Evolutionary conservation across 2,113 vertebrate genomes (phyloP), one percentile per base, ranked within the genome.

Genomic region (Gasterosteus nipponicus): DNA sequence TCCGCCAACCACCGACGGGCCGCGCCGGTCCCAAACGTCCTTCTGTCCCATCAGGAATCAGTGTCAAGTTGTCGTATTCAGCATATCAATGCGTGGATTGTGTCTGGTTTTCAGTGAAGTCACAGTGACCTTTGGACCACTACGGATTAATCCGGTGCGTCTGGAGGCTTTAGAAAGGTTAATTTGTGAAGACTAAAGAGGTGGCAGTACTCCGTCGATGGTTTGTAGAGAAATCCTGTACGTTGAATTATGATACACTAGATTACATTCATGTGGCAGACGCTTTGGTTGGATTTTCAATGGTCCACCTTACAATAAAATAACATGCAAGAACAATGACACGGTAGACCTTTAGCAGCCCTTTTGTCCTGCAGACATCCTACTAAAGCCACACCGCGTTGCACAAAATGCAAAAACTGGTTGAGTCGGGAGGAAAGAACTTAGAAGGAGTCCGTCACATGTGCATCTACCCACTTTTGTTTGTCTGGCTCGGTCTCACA

Each of bases 311-410:
- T 18, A 46, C 39, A 33, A 41, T 2, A 69, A 44, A 74, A 57
- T n/a, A 26, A 26, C 22, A 26, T 26, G 22, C n/a, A n/a, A 26
- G 22, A 26, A 22, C 44, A 62, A 67, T 22, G 39, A 46, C 41
- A 62, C 19, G 16, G 59, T 7, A 60, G 57, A 54, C 35, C 19
- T 22, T 54, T 6, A 38, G 39, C 16, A 8, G 22, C 26, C 46
- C 6, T 41, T 31, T 22, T 14, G 22, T 75, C 76, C 62, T 57
- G 47, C 26, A 54, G 47, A 39, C 0, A 22, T 68, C 46, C 56
- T 58, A 47, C 80, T 73, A 75, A 51, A 66, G 53, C 58, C 7
- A 58, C 58, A 68, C 62, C 39, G 69, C 22, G 77, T 78, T 79
- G 63, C 47, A 42, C 33, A 60, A 35, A n/a, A 62, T 6, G 38